Base-by-base conservation (phyloP, 2,888 invertebrate species). In the Leptinotarsa tumamoca region DNA sequence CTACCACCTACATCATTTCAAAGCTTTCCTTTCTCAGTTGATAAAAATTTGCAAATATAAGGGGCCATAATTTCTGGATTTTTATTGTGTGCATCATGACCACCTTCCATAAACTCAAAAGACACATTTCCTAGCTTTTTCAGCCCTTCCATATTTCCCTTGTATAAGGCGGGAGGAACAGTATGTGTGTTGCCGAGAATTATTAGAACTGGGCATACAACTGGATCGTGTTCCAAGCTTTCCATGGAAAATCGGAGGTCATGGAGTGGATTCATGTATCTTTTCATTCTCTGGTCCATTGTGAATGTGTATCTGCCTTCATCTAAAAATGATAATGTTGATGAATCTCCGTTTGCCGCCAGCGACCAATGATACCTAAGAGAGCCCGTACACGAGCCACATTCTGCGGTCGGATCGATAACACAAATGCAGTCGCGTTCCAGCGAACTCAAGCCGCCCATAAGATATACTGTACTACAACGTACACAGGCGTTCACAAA, bases 1-100 rank as follows among this genome's bases (percentile, higher is more conserved):
- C 3, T 15, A 21, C 15, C 15, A 3, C 17, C 4, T 52, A 14
- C 7, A 21, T 43, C 13, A 43, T 43, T 13, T 77, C 73, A 86
- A 33, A 86, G 80, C 78, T 86, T 86, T 49, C 80, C 82, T 71
- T 82, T 84, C 66, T 80, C 71, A 52, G 67, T 72, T 49, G 78
- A 73, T 70, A 87, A 83, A 84, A 87, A 87, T 68, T 83, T 81
- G 49, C 66, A 80, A 56, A 87, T 79, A 63, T 83, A 67, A 2
- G 85, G 84, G 1, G 89, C 89, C 4, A 93, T 87, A 13, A 85
- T 83, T 77, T 91, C 90, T 0, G 93, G 92, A 79, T 90, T 83
- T 10, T 90, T 91, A 61, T 91, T 90, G 84, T 93, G 93, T 0
- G 92, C 90, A 81, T 93, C 92, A 79, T 93, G 93, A 56, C 89